Evolutionary conservation across 2,113 vertebrate genomes (phyloP).

Genomic region (Galbula dea): DNA sequence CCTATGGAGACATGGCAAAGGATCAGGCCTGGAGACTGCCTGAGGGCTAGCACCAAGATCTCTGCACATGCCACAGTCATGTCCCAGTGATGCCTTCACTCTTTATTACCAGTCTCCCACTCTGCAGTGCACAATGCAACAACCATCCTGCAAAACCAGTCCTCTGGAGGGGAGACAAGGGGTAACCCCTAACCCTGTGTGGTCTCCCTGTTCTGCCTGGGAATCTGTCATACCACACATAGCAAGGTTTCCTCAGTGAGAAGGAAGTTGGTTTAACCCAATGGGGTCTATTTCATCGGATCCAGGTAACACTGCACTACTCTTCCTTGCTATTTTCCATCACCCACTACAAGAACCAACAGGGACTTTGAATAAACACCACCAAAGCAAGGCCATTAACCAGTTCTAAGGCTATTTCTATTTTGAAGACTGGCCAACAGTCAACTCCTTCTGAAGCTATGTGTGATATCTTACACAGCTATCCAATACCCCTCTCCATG

Average conservation of each 20-base stretch:
- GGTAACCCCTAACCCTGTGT: rapidly evolving
- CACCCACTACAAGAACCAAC: not conserved
- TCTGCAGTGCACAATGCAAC: not conserved
- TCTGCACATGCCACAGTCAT: rapidly evolving
- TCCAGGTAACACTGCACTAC: rapidly evolving
- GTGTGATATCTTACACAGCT: not conserved
- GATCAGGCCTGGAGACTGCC: not conserved
- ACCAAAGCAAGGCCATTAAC: rapidly evolving
- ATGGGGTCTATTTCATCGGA: not conserved
- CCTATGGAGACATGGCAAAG: not conserved
- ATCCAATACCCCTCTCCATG: not conserved
- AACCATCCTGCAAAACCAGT: not conserved
- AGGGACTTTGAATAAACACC: not conserved
- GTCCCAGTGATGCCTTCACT: not conserved
- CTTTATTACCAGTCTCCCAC: rapidly evolving
- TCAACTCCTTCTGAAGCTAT: not conserved
- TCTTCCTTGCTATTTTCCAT: not conserved
- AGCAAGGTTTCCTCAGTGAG: not conserved
- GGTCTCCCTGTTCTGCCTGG: not conserved
- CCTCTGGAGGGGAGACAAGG: not conserved
- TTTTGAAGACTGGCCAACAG: not conserved
- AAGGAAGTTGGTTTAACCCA: not conserved
- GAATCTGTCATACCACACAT: not conserved
- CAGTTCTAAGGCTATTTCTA: not conserved
- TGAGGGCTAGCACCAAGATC: not conserved